These are phyloP conservation scores for Hyperopisus bebe DNA, from an alignment of 2,113 vertebrate genomes.

Conservation along the genomic window DNA sequence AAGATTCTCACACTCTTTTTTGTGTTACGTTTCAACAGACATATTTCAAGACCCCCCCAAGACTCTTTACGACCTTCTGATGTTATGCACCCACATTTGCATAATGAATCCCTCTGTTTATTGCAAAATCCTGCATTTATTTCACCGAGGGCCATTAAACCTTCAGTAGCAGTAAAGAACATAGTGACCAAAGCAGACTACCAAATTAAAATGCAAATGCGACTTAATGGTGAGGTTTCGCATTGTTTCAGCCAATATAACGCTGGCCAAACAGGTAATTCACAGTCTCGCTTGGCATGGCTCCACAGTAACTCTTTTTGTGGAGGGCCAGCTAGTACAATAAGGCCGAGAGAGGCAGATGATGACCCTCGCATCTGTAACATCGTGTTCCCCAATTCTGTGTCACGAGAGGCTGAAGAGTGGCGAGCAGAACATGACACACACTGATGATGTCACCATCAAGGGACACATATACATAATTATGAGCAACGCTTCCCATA, in stretches of 20 bases:
- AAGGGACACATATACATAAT: background rate
- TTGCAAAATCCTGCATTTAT: slow-evolving; percentile 51
- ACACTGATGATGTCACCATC: slow-evolving; percentile 4
- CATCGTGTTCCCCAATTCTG: slow-evolving; percentile 12
- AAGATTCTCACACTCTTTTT: slow-evolving; percentile 24
- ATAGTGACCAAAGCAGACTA: slow-evolving; percentile 40
- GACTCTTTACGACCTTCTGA: slow-evolving; percentile 40
- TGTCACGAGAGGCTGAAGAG: background rate
- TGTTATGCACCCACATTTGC: slow-evolving; percentile 48
- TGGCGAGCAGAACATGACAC: background rate
- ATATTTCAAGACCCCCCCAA: slow-evolving; percentile 38
- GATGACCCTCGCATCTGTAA: slow-evolving; percentile 48
- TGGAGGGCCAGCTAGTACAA: slow-evolving; percentile 26
- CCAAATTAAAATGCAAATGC: slow-evolving; percentile 61
- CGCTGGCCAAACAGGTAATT: slow-evolving; percentile 44
- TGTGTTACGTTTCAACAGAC: slow-evolving; percentile 35
- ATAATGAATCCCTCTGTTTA: slow-evolving; percentile 64
- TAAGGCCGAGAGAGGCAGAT: slow-evolving; percentile 39
- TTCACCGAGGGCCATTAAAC: slow-evolving; percentile 60
- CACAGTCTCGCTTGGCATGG: slow-evolving; percentile 25
- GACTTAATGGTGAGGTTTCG: slow-evolving; percentile 38
- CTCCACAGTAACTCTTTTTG: slow-evolving; percentile 21
- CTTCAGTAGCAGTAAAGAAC: slow-evolving; percentile 54
- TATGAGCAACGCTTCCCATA: background rate
- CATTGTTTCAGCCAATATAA: slow-evolving; percentile 43